Evolutionary conservation across 2,888 invertebrate species (phyloP).

Genomic region (Pachliopta kotzebuea): DNA sequence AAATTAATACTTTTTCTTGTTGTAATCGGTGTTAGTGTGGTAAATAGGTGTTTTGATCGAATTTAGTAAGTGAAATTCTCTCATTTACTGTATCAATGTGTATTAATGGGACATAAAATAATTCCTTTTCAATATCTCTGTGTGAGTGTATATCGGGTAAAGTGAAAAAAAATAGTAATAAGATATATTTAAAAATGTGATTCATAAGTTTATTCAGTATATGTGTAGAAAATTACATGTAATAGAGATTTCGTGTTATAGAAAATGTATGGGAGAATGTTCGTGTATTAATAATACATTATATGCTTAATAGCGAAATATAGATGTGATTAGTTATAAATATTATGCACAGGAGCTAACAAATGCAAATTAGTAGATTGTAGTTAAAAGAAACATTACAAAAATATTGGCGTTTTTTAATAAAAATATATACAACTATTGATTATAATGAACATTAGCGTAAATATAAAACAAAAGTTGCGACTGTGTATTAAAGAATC

Average conservation of each 20-base stretch:
- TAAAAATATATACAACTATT: slow-evolving; percentile 44
- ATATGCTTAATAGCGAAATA: slow-evolving; percentile 43
- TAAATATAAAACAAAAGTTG: slow-evolving; percentile 40
- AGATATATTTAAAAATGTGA: slow-evolving; percentile 59
- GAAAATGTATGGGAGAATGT: slow-evolving; percentile 39
- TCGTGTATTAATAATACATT: slow-evolving; percentile 34
- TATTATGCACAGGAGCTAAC: slow-evolving; percentile 53
- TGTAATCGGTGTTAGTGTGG: slow-evolving; percentile 4
- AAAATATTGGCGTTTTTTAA: slow-evolving; percentile 40
- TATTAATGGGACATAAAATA: slow-evolving; percentile 7
- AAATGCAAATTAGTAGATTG: slow-evolving; percentile 49
- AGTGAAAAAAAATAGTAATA: slow-evolving; percentile 43
- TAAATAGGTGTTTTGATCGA: slow-evolving; percentile 14
- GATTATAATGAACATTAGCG: slow-evolving; percentile 11
- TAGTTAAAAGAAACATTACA: slow-evolving; percentile 44
- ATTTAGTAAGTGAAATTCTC: slow-evolving; percentile 8
- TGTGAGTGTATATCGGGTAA: slow-evolving; percentile 31
- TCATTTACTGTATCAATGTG: slow-evolving; percentile 9
- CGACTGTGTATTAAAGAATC: slow-evolving; percentile 66
- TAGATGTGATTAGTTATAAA: slow-evolving; percentile 44
- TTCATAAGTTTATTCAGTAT: slow-evolving; percentile 56
- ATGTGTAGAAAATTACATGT: slow-evolving; percentile 42
- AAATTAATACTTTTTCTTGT: slow-evolving; percentile 8
- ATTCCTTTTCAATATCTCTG: slow-evolving; percentile 7
- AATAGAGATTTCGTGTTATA: slow-evolving; percentile 38